A percentile compares a stretch with the other conserved stretches of the same genome.
Conservation (phyloP, 2,888 invertebrate species). For the Nephrotoma guestfalica region DNA sequence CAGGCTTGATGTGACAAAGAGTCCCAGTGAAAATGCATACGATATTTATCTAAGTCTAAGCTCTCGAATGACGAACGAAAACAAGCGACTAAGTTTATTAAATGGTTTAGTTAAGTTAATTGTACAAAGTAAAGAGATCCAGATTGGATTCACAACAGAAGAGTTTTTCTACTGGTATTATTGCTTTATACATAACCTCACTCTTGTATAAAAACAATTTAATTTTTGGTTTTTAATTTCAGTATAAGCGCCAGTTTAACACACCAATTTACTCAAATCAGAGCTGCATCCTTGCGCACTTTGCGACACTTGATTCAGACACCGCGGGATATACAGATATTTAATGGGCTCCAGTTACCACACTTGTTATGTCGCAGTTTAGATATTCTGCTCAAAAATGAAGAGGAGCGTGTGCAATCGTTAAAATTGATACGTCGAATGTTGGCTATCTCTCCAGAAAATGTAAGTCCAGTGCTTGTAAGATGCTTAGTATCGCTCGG, state of each 20-base stretch:
- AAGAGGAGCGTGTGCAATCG: slow-evolving; percentile 85
- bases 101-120: slow-evolving; percentile 74
- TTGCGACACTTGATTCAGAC: slow-evolving; percentile 69
- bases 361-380: slow-evolving; percentile 72
- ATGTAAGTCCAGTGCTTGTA: slow-evolving; percentile 60
- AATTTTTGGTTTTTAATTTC: slow-evolving; percentile 20
- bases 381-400: slow-evolving; percentile 79
- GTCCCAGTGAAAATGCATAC: slow-evolving; percentile 46
- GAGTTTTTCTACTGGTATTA: slow-evolving; percentile 72
- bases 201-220: background rate
- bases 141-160: slow-evolving; percentile 56
- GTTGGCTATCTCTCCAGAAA: slow-evolving; percentile 44
- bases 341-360: slow-evolving; percentile 71
- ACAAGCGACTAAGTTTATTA: slow-evolving; percentile 68
- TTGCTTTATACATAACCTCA: background rate
- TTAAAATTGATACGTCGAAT: slow-evolving; percentile 57
- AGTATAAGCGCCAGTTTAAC: slow-evolving; percentile 76
- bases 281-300: slow-evolving; percentile 77
- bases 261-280: slow-evolving; percentile 76
- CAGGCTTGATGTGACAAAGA: slow-evolving; percentile 43
- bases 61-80: slow-evolving; percentile 44
- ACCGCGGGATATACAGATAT: slow-evolving; percentile 59
- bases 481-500: slow-evolving; percentile 71
- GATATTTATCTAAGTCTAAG: slow-evolving; percentile 48
- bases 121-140: slow-evolving; percentile 18